Percentiles rank a stretch among this genome's conserved stretches.
Conservation (phyloP, 1,140 invertebrate genomes). For the Arion vulgaris region DNA sequence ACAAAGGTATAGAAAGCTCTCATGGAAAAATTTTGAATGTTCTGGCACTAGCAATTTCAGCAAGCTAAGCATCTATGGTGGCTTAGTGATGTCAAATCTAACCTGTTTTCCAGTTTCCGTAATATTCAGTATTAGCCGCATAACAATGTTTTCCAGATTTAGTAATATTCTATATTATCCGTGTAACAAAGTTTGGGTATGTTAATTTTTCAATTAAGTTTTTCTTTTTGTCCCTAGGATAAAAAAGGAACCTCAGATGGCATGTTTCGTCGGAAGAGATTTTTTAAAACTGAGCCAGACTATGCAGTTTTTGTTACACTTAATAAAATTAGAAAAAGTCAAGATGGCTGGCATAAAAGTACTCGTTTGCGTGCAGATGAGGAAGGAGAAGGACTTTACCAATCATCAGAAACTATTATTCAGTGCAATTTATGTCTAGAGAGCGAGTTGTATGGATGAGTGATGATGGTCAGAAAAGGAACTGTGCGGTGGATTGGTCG, state of each 20-base stretch:
- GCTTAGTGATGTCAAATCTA: too few species aligned
- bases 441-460: slow-evolving; percentile 77
- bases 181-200: too few species aligned
- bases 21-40: too few species aligned
- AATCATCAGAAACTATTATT: slow-evolving; percentile 21
- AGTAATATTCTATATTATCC: too few species aligned
- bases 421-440: slow-evolving; percentile 69
- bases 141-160: too few species aligned
- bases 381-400: neutral
- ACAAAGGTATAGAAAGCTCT: too few species aligned
- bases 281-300: slow-evolving; percentile 61
- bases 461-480: slow-evolving; percentile 74
- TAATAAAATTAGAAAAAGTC: slow-evolving; percentile 56
- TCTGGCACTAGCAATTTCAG: too few species aligned
- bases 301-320: slow-evolving; percentile 66
- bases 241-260: slow-evolving; percentile 66
- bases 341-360: slow-evolving; percentile 37
- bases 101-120: too few species aligned
- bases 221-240: slow-evolving; percentile 33
- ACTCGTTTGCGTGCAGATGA: slow-evolving; percentile 29
- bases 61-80: too few species aligned
- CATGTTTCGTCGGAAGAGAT: slow-evolving; percentile 54
- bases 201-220: neutral
- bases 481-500: slow-evolving; percentile 76
- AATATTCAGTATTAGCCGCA: too few species aligned